These are phyloP conservation scores for Esox niger DNA, from an alignment of 2,113 vertebrate species.

Conservation along the genomic window DNA sequence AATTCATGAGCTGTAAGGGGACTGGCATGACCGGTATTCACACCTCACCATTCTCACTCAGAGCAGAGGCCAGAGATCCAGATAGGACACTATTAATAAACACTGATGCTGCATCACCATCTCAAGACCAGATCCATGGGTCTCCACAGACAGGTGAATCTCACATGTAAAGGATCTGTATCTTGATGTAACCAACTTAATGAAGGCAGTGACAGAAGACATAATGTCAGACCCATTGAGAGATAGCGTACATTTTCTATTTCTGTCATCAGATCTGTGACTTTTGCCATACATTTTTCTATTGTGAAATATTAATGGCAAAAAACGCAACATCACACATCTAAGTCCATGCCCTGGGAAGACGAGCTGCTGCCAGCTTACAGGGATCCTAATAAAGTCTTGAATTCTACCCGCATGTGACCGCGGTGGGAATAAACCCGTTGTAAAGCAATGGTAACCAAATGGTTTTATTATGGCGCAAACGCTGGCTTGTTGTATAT, in stretches of 20 bases:
- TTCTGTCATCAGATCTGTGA: neutral
- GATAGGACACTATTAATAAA: constrained; percentile 31
- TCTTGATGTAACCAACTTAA: neutral
- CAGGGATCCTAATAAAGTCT: too few relatives aligned
- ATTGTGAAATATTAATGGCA: constrained; percentile 7
- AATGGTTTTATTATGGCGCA: constrained; percentile 36
- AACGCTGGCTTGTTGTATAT: constrained; percentile 24
- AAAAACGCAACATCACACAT: neutral
- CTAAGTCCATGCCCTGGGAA: neutral
- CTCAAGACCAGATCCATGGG: neutral
- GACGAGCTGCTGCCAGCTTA: too few relatives aligned
- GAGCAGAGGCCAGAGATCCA: neutral
- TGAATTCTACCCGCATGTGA: neutral
- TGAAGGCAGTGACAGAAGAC: too few relatives aligned
- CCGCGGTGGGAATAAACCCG: constrained; percentile 10
- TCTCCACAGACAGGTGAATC: neutral
- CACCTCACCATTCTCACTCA: constrained; percentile 56
- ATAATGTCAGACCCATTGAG: neutral
- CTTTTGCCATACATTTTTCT: neutral
- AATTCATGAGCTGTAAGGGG: constrained; percentile 66
- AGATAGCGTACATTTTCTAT: neutral
- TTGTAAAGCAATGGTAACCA: constrained; percentile 13
- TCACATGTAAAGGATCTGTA: neutral
- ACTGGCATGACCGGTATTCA: constrained; percentile 71
- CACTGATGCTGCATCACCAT: neutral